Conservation (phyloP, 1,140 invertebrate species). For the Penaeus japonicus region DNA sequence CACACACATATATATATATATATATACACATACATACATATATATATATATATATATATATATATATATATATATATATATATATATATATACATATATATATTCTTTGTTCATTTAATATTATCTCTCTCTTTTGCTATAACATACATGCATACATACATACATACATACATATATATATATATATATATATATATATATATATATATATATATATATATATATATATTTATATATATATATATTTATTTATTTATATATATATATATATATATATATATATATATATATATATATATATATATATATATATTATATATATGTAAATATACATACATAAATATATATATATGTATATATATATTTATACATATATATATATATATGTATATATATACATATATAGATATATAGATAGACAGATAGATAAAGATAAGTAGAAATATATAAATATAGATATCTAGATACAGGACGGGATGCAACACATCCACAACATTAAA, state of each 20-base stretch:
- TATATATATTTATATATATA: slow-evolving; percentile 6
- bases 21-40: too few species aligned
- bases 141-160: background rate
- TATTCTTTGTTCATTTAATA: too few species aligned
- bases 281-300: background rate
- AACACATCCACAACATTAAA: too few species aligned
- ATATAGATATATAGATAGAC: background rate
- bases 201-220: background rate
- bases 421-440: background rate
- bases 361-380: background rate
- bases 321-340: background rate
- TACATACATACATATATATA: background rate
- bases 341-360: background rate
- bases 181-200: background rate
- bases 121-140: background rate
- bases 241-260: background rate
- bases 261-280: background rate
- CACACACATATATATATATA: too few species aligned
- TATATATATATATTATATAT: background rate
- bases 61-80: background rate
- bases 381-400: background rate
- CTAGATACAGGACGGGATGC: background rate
- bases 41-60: background rate
- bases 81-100: background rate
- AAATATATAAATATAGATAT: background rate